Conservation (phyloP, 1,140 invertebrate species). For the Drosophila nannoptera region DNA sequence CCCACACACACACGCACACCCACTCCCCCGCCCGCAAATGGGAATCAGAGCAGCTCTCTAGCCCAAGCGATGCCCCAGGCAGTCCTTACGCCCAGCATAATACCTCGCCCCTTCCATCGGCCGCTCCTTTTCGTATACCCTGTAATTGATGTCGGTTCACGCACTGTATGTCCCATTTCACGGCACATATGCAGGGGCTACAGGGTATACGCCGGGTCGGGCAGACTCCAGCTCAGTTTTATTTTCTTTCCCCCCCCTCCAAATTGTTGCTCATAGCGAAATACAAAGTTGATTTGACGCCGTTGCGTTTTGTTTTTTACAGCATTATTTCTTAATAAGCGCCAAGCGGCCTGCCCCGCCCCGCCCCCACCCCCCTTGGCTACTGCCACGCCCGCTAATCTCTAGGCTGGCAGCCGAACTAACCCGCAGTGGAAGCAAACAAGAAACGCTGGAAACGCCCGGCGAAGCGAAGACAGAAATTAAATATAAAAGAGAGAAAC, state of each 20-base stretch:
- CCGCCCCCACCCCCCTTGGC: background rate
- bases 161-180: background rate
- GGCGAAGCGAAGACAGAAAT: slow-evolving; percentile 63
- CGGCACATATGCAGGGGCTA: no score
- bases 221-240: background rate
- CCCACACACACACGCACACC: background rate
- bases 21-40: no score
- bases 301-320: slow-evolving; percentile 66
- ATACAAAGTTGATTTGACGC: slow-evolving; percentile 69
- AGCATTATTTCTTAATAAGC: slow-evolving; percentile 75
- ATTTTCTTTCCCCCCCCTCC: slow-evolving; percentile 27
- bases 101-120: slow-evolving; percentile 3
- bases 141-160: slow-evolving; percentile 1
- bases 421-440: slow-evolving; percentile 14
- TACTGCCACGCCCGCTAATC: background rate
- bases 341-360: slow-evolving; percentile 35
- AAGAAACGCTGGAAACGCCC: background rate
- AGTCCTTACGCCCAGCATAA: slow-evolving; percentile 38
- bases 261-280: slow-evolving; percentile 51
- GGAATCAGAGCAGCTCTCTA: slow-evolving; percentile 24
- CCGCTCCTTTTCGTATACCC: slow-evolving; percentile 18
- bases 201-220: slow-evolving; percentile 5
- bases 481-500: slow-evolving; percentile 76
- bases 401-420: slow-evolving; percentile 16
- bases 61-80: slow-evolving; percentile 24